Percentiles rank a stretch among this genome's conserved stretches.
phyloP scores from a whole-genome alignment of 1,140 invertebrate genomes.

The Nautilus pompilius region DNA sequence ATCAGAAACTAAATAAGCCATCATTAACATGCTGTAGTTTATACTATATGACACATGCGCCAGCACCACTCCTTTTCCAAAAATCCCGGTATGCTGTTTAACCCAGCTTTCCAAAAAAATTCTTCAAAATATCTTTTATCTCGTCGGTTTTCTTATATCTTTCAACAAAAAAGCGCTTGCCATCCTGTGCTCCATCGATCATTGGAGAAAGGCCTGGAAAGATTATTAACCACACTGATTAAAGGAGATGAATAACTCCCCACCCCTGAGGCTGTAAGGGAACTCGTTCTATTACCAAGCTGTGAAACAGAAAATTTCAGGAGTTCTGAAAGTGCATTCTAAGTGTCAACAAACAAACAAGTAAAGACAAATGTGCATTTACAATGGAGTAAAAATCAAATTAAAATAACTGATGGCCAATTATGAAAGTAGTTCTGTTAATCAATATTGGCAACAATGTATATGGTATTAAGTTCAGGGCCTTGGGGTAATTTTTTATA shows the following conservation, averaged over 20 bases:
- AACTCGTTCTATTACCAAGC: not conserved
- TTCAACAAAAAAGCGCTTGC: constrained; percentile 16
- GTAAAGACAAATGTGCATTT: not conserved
- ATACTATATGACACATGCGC: not conserved
- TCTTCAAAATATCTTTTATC: constrained; percentile 28
- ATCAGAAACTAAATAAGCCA: not conserved
- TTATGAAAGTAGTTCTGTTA: too few species aligned
- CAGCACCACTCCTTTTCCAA: not conserved
- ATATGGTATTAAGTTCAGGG: too few species aligned
- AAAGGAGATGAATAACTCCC: too few species aligned
- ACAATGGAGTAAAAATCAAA: not conserved
- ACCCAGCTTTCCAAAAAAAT: constrained; percentile 19
- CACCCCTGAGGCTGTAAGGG: too few species aligned
- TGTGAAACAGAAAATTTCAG: not conserved
- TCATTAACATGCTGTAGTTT: not conserved
- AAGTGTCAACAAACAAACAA: not conserved
- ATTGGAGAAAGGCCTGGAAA: constrained; percentile 39
- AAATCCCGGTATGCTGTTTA: not conserved
- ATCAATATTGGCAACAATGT: too few species aligned
- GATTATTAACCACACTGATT: too few species aligned
- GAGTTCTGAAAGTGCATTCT: not conserved
- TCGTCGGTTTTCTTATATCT: constrained; percentile 26
- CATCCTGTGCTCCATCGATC: constrained; percentile 34
- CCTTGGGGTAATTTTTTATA: too few species aligned
- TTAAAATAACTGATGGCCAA: constrained; percentile 2